Evolutionary conservation across 1,140 invertebrate genomes (phyloP).

Genomic region (Heliothis virescens): DNA sequence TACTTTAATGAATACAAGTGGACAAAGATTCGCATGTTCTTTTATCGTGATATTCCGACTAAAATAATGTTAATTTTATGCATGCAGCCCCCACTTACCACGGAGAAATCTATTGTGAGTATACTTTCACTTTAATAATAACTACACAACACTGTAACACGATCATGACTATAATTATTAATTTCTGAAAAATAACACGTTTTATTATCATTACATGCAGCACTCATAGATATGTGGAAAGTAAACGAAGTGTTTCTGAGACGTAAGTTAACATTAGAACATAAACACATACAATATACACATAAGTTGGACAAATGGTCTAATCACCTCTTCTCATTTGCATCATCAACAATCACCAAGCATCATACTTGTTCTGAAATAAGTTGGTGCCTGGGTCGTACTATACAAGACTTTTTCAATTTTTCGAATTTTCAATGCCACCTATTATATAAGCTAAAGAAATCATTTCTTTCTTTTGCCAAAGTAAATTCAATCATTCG

Average conservation of each 20-base stretch:
- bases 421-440: no score
- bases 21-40: not conserved
- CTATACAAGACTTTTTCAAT: no score
- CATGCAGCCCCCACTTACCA: constrained; percentile 86
- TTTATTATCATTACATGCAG: constrained; percentile 73
- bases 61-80: constrained; percentile 78
- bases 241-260: constrained; percentile 81
- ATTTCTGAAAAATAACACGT: not conserved
- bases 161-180: constrained; percentile 8
- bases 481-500: no score
- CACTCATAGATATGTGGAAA: constrained; percentile 82
- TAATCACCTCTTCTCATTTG: no score
- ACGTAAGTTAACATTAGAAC: constrained; percentile 71
- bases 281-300: not conserved
- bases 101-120: constrained; percentile 85
- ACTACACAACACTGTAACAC: constrained; percentile 27
- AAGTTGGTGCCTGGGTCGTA: no score
- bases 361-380: no score
- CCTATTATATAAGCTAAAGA: no score
- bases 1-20: constrained; percentile 36
- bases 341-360: no score
- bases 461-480: no score
- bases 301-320: no score
- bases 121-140: constrained; percentile 50
- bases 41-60: constrained; percentile 57